Conservation (phyloP, 92 coral and sea anemone genomes). For the Phenganax subtilis region DNA sequence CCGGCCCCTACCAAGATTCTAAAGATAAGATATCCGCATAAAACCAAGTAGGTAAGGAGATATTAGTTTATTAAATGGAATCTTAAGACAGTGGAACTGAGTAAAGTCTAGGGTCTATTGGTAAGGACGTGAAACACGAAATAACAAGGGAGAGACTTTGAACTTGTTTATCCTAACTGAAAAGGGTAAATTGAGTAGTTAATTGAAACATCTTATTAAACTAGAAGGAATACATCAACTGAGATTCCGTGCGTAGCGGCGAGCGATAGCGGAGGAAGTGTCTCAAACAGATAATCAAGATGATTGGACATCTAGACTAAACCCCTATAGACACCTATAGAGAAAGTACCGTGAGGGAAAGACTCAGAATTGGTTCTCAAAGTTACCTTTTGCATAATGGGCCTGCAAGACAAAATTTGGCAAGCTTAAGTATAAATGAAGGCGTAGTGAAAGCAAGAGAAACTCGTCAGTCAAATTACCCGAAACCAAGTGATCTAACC, state of each 20-base stretch:
- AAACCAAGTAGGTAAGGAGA: not conserved
- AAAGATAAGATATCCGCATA: not conserved
- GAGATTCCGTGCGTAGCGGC: conserved; percentile 41
- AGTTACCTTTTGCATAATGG: conserved; percentile 89
- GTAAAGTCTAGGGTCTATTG: conserved; percentile 40
- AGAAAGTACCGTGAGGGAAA: conserved; percentile 30
- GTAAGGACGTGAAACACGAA: conserved; percentile 41
- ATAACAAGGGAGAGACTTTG: conserved; percentile 42
- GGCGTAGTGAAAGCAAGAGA: conserved; percentile 73
- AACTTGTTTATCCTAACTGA: conserved; percentile 47
- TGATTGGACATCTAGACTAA: conserved; percentile 48
- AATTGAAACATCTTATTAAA: conserved; percentile 44
- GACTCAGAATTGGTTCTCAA: conserved; percentile 22
- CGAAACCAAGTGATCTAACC: conserved; percentile 73
- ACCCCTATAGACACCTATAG: conserved; percentile 33
- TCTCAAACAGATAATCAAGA: conserved; percentile 44
- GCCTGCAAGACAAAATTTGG: conserved; percentile 80
- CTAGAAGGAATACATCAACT: conserved; percentile 42
- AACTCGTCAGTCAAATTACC: conserved; percentile 78
- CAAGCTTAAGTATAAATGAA: conserved; percentile 66
- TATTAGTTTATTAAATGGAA: conserved; percentile 48
- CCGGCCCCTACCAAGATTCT: conserved; percentile 66
- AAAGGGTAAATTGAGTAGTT: conserved; percentile 45
- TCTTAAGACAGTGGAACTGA: conserved; percentile 47
- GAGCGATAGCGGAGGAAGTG: conserved; percentile 45